These are phyloP conservation scores for Orestias chungarensis DNA, from an alignment of 2,797 vertebrate genomes.

Conservation along the genomic window DNA sequence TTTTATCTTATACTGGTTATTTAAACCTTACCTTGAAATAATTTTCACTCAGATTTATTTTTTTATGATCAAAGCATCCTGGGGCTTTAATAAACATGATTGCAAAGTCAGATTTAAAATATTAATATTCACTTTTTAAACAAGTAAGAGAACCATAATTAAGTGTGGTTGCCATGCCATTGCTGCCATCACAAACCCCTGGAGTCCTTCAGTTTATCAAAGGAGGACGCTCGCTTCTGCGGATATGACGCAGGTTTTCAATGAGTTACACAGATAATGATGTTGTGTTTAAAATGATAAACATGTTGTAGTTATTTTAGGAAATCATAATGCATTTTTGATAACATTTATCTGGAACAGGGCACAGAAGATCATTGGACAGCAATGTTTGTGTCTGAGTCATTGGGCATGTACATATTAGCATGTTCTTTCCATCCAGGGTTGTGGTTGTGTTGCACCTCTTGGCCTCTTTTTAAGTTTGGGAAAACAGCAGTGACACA, in stretches of 20 bases:
- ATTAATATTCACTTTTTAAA: slow-evolving; percentile 25
- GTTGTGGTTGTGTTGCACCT: background rate
- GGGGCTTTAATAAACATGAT: slow-evolving; percentile 44
- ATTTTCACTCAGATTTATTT: slow-evolving; percentile 22
- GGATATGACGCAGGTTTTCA: slow-evolving; percentile 28
- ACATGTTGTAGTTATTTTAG: background rate
- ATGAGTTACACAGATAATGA: slow-evolving; percentile 16
- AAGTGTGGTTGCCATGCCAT: slow-evolving; percentile 70
- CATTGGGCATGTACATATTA: background rate
- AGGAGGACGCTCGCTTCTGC: slow-evolving; percentile 37
- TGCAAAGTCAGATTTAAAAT: slow-evolving; percentile 1
- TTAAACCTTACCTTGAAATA: slow-evolving; percentile 9
- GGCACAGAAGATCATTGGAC: background rate
- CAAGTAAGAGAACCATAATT: slow-evolving; percentile 7
- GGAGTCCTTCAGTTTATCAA: slow-evolving; percentile 33
- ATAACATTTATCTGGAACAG: background rate
- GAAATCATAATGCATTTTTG: background rate
- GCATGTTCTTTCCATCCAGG: background rate
- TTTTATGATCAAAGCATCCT: slow-evolving; percentile 51
- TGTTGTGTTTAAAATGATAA: background rate
- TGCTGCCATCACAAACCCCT: slow-evolving; percentile 4
- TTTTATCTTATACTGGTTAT: no score
- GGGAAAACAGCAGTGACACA: background rate
- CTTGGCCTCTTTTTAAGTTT: background rate
- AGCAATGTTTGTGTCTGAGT: background rate